Base-by-base conservation (phyloP, 1,140 invertebrate genomes). In the Cecropterus lyciades region DNA sequence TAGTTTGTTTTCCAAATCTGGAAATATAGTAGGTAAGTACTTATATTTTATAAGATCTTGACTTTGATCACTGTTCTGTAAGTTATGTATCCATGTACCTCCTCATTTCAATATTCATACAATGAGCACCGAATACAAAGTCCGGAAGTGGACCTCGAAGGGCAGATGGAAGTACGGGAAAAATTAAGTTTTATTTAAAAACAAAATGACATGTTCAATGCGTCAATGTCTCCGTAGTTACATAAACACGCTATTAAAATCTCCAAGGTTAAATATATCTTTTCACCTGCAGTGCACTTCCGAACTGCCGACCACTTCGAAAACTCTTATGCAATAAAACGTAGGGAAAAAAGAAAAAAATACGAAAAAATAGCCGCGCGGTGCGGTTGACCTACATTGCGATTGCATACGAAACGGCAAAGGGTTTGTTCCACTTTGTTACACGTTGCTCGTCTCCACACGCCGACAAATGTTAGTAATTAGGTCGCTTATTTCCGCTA, bases 401-500 rank as follows among this genome's bases (percentile, higher is more conserved):
- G 43, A 60, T 60, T 60, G 57, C 57, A 60, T 60, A 48, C 43
- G 30, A 40, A 60, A 49, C 57, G 48, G 57, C 43, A 60, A 60
- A 60, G 57, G 43, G 57, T 49, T 62, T 62, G 57, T 62, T 62
- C 46, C 57, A 62, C 57, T 62, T 62, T 62, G 57, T 49, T 62
- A 46, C 30, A 27, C 46, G 46, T 27, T 37, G 24, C 45, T 16
- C 57, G 57, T 60, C 57, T 46, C 56, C 45, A 60, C 45, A 60
- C 43, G 51, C 30, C 30, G 30, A 60, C 57, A 60, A 60, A 60
- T 49, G 57, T 45, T 30, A 49, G 57, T 60, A 60, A 60, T 60
- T 60, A 60, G 33, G 33, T 37, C 33, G 33, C 33, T 37, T 37
- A 37, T 37, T 37, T 37, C 33, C 33, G 33, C 33, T 37, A 11